These are phyloP conservation scores for Strix aluco DNA, from an alignment of 2,113 vertebrate species.

Conservation along the genomic window DNA sequence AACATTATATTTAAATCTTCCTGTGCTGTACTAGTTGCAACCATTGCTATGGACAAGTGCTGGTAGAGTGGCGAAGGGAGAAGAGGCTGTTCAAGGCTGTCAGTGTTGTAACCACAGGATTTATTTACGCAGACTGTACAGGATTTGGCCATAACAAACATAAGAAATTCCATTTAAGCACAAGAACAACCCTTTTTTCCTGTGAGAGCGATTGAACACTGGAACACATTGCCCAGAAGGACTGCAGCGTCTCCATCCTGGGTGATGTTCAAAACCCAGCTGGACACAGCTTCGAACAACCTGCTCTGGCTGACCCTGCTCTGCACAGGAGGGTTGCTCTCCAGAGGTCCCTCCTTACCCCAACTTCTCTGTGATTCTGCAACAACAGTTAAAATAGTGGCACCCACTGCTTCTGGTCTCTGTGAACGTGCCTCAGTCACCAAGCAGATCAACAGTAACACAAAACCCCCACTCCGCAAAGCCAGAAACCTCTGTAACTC, in stretches of 20 bases:
- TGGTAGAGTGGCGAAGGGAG: neutral
- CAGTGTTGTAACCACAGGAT: neutral
- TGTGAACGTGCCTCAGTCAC: accelerated
- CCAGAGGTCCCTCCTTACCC: neutral
- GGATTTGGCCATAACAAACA: neutral
- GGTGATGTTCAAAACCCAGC: neutral
- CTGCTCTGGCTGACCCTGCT: neutral
- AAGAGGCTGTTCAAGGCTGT: neutral
- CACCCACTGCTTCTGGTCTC: neutral
- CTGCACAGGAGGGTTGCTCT: neutral
- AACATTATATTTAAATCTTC: neutral
- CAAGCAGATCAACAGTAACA: neutral
- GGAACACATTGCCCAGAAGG: neutral
- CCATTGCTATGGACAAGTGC: neutral
- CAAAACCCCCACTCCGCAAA: neutral
- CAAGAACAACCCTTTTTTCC: neutral
- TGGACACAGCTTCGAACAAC: accelerated
- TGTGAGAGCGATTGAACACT: neutral
- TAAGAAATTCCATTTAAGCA: neutral
- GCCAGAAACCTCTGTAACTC: neutral
- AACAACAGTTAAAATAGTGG: neutral
- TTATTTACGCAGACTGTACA: neutral
- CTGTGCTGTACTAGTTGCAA: neutral
- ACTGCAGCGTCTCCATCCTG: neutral
- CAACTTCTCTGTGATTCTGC: neutral